Conservation (phyloP, 2,113 vertebrate species). For the Bufo bufo region DNA sequence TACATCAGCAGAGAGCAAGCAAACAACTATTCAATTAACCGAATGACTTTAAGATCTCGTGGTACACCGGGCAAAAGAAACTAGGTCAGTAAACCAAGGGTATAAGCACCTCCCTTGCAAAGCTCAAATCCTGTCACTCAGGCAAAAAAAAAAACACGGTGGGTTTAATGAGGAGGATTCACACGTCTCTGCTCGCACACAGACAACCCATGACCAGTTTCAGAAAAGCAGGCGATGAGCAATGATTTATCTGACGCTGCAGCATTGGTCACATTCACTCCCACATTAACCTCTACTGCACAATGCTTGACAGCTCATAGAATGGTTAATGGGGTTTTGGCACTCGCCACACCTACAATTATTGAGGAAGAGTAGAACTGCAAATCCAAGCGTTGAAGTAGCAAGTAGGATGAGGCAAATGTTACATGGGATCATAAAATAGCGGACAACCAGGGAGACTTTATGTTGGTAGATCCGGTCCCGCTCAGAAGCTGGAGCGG, state of each 20-base stretch:
- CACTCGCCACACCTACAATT: slow-evolving; percentile 85
- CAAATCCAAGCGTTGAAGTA: slow-evolving; percentile 88
- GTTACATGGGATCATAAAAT: slow-evolving; percentile 98
- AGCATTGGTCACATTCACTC: slow-evolving; percentile 29
- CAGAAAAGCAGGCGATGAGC: slow-evolving; percentile 15
- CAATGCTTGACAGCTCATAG: slow-evolving; percentile 29
- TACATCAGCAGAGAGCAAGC: slow-evolving; percentile 20
- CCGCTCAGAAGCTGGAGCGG: slow-evolving; percentile 76
- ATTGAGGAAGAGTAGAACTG: slow-evolving; percentile 94
- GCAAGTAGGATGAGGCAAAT: slow-evolving; percentile 96
- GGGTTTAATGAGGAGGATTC: slow-evolving; percentile 36
- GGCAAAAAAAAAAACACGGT: neutral
- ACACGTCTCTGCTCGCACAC: neutral
- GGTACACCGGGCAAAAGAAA: slow-evolving; percentile 32
- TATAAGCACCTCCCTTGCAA: slow-evolving; percentile 38
- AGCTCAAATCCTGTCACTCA: slow-evolving; percentile 33
- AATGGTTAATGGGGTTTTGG: slow-evolving; percentile 12
- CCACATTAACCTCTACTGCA: slow-evolving; percentile 1
- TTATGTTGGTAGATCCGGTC: slow-evolving; percentile 88
- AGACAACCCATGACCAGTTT: slow-evolving; percentile 1
- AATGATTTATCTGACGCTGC: slow-evolving; percentile 36
- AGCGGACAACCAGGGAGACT: slow-evolving; percentile 92
- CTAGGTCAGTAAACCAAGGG: slow-evolving; percentile 56
- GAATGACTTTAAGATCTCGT: slow-evolving; percentile 44
- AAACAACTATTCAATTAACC: slow-evolving; percentile 41